Percentiles rank a stretch among this genome's conserved stretches.
phyloP scores from a whole-genome alignment of 2,113 vertebrate genomes.

The Xerus inauris region DNA sequence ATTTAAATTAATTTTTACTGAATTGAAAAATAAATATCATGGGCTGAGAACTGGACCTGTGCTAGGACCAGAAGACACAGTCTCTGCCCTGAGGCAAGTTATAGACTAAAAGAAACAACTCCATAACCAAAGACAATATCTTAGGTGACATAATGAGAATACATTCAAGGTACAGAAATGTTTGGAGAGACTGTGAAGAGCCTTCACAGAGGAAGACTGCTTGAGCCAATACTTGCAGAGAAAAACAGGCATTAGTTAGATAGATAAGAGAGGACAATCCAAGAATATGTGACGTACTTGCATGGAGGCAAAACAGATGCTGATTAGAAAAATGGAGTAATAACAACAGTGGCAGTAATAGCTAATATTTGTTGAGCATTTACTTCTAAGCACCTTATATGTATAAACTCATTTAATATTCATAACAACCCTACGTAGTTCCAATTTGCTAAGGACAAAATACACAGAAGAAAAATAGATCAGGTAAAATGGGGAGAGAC shows the following conservation, averaged over 20 bases:
- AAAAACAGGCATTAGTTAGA: not conserved
- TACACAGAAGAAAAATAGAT: not conserved
- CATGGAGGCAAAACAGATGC: not conserved
- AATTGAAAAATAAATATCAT: not conserved
- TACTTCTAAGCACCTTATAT: not conserved
- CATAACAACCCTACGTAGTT: not conserved
- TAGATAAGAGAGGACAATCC: not conserved
- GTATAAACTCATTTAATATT: not conserved
- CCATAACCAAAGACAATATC: not conserved
- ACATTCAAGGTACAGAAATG: not conserved
- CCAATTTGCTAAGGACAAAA: not conserved
- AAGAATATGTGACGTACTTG: not conserved
- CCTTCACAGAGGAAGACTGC: not conserved
- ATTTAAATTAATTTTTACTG: not conserved
- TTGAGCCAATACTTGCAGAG: not conserved
- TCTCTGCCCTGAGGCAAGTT: not conserved
- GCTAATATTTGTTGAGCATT: not conserved
- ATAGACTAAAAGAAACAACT: not conserved
- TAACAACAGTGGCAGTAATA: not conserved
- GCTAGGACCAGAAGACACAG: not conserved
- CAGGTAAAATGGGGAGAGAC: not conserved
- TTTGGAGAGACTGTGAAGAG: not conserved
- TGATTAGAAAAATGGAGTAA: not conserved
- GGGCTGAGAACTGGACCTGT: not conserved
- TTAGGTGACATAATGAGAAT: not conserved